These are phyloP conservation scores for Tethya wilhelma DNA, from an alignment of 37 sponge, comb jelly and placozoan species.

Conservation along the genomic window DNA sequence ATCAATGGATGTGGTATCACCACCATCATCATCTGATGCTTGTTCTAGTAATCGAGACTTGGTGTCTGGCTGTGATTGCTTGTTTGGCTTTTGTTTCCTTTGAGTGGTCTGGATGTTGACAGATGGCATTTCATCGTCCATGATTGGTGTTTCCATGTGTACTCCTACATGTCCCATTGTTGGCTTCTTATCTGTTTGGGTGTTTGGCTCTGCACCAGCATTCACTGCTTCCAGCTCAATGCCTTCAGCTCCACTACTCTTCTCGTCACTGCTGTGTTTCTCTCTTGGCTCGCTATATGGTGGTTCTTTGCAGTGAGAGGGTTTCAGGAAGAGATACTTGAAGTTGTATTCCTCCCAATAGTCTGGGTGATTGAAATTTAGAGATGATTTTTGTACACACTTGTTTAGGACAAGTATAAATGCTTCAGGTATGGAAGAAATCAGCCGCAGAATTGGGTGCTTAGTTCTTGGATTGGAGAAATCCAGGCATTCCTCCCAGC, in stretches of 20 bases:
- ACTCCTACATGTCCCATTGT: too few species aligned
- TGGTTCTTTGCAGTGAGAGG: background rate
- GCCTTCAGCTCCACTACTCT: background rate
- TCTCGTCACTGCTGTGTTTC: background rate
- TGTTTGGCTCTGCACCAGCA: too few species aligned
- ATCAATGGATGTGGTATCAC: background rate
- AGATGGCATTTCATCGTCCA: background rate
- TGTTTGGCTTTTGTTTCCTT: too few species aligned
- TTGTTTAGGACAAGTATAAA: constrained; percentile 68
- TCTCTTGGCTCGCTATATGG: too few species aligned
- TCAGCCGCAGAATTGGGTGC: constrained; percentile 65
- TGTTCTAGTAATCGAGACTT: background rate
- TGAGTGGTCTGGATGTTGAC: background rate
- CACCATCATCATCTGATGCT: background rate
- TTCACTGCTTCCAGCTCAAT: constrained; percentile 2
- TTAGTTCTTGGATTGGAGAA: constrained; percentile 28
- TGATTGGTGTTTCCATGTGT: too few species aligned
- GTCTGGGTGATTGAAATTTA: constrained; percentile 27
- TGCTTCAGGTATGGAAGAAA: constrained; percentile 68
- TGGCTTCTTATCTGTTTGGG: too few species aligned
- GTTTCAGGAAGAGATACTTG: constrained; percentile 54
- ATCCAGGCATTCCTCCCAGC: constrained; percentile 79
- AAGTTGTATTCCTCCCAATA: constrained; percentile 84
- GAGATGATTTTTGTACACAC: constrained; percentile 11
- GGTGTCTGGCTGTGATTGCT: background rate